Evolutionary conservation across 1,140 invertebrate genomes (phyloP), one percentile per base, ranked within the genome.

Genomic region (Cyclargus thomasi): DNA sequence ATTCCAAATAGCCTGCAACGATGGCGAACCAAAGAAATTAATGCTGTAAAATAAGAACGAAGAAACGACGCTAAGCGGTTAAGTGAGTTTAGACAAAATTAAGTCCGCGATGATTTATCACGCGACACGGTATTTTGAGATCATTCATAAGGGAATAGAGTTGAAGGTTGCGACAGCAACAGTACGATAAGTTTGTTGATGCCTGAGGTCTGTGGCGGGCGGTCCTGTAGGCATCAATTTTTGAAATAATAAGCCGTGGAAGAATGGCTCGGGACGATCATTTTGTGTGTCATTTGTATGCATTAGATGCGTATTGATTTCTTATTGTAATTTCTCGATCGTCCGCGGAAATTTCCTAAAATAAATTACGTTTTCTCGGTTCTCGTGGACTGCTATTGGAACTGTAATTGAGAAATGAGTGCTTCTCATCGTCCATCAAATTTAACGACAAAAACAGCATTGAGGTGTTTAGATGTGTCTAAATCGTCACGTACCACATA

Each of bases 31-130:
- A 73, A 69, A 75, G 71, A 76, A 74, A 69, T 71, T 76, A 75
- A 76, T 75, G 74, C 72, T 76, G 74, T 83, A 79, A 82, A 82
- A 81, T 74, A 83, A 81, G 71, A 80, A 67, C 67, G 70, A 67
- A 79, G 74, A 35, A 77, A 76, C 73, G 72, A 72, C 67, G 66
- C 63, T 67, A 68, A 77, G 74, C 67, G 74, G 74, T 76, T 80
- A 73, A 77, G 73, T 71, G 70, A 63, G 71, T 69, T 69, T 69
- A 53, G 62, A 69, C 69, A 71, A 67, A 64, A 67, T 71, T 71
- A 35, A 63, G 16, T 36, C 20, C 55, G 53, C 29, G 62, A 16
- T 18, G 23, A 47, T 55, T 53, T 53, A 35, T 59, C 17, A 65
- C n/a, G 17, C 29, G 23, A 22, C 6, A 67, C 53, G 10, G 16